Evolutionary conservation across 2,888 invertebrate genomes (phyloP), one percentile per base, ranked within the genome.

Genomic region (Andrena hattorfiana): DNA sequence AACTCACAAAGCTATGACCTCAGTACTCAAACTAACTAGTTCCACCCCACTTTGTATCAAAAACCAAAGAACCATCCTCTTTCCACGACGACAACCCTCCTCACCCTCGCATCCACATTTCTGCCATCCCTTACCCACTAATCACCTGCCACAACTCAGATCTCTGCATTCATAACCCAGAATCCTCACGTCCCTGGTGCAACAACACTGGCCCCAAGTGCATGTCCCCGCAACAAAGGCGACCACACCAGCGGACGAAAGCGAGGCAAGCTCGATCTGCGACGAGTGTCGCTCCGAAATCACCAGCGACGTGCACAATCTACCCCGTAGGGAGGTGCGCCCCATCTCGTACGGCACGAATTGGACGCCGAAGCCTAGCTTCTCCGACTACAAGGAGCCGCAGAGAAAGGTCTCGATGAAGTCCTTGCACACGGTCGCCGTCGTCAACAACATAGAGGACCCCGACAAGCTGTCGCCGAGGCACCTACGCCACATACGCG

Each of bases 311-410:
- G 68, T 67, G 16, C 69, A 76, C 10, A 63, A 63, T 8, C 72
- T 32, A 3, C 16, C 42, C 0, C 74, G 67, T 26, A 69, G 48
- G 8, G 88, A 90, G 4, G 69, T 91, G 8, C 87, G 81, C 32
- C 90, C 91, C 4, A 87, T 92, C 4, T 87, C 89, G 0, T 90
- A 92, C 48, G 92, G 91, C 1, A 92, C 91, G 0, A 90, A 92
- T 54, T 92, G 92, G 92, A 77, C 69, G 16, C 90, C 90, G 6
- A 85, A 83, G 16, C 88, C 92, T 10, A 87, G 80, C 54, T 92
- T 89, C 64, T 73, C 87, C 51, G 66, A 69, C 0, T 79, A 63
- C 54, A 83, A 89, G 23, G 89, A 89, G 0, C 23, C 81, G 0
- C 87, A 85, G 1, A 86, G 84, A 66, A 92, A 91, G 71, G 32